Conservation (phyloP, 2,113 vertebrate genomes). For the Struthio camelus region DNA sequence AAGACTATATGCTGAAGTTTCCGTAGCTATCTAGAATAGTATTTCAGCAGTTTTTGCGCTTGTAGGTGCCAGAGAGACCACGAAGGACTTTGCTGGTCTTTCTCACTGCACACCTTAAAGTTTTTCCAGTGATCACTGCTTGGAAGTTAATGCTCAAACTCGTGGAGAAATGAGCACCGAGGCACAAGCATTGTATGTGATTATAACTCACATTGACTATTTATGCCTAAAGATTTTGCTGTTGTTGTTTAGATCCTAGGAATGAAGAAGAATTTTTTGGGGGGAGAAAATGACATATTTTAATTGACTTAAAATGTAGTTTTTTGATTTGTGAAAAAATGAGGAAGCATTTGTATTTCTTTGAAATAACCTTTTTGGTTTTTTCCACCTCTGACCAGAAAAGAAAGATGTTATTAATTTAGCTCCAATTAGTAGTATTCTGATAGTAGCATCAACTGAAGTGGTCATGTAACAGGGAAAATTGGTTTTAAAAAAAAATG, state of each 20-base stretch:
- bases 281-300: background rate
- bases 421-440: background rate
- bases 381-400: background rate
- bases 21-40: background rate
- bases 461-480: background rate
- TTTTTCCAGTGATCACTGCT: background rate
- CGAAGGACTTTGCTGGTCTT: background rate
- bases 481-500: background rate
- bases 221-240: background rate
- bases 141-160: background rate
- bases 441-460: background rate
- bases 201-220: background rate
- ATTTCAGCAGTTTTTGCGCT: background rate
- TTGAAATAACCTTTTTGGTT: background rate
- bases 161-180: background rate
- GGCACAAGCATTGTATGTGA: background rate
- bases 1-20: background rate
- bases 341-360: rapidly evolving
- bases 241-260: background rate
- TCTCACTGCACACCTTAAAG: background rate
- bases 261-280: background rate
- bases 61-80: background rate
- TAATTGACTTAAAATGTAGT: background rate
- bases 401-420: background rate
- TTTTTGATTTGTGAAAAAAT: background rate